Base-by-base conservation (phyloP, 2,113 vertebrate genomes). In the Apteryx mantelli region DNA sequence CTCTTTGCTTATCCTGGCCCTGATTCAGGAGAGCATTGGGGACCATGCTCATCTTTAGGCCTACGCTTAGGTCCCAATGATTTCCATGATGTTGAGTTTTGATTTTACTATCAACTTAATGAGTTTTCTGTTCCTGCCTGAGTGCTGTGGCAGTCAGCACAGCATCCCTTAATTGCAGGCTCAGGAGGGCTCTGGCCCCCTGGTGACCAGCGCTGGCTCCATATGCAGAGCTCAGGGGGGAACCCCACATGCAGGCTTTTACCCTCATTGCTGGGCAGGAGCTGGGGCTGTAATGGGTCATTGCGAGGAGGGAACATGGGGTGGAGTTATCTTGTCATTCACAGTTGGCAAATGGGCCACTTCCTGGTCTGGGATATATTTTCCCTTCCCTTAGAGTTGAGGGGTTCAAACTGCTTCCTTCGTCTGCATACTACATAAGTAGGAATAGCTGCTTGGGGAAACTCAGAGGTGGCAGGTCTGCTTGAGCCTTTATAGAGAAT, bases 1-100 rank as follows among this genome's bases (percentile, higher is more conserved):
- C 87, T 95, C 79, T 88, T 89, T 96, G 93, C 93, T 96, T 93
- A 95, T 89, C 78, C 93, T 95, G 93, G 94, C 82, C 96, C 82
- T 52, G 68, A 86, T 94, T 96, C 93, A 96, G 94, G 71, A 90
- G 64, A 0, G 2, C 71, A 18, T 17, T 86, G 68, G 91, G 85
- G 91, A 88, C 52, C 3, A 0, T 60, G 52, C 68, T 93, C 66
- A 52, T 65, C 82, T 81, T 91, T 38, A 86, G 91, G 71, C 46
- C 89, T 46, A 40, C 21, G 48, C 63, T 94, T 44, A 87, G 61
- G 77, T 87, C n/a, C 65, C 26, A 53, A 2, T 65, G 60, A 88
- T 88, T 80, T 96, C 50, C 22, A 4, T 13, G 36, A 68, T 56
- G 70, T 56, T 0, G 5, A 81, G 36, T 63, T 94, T 64, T 50